Percentiles rank a stretch among this genome's conserved stretches.
Conservation (phyloP, 2,113 vertebrate genomes). For the Tragelaphus imberbis region DNA sequence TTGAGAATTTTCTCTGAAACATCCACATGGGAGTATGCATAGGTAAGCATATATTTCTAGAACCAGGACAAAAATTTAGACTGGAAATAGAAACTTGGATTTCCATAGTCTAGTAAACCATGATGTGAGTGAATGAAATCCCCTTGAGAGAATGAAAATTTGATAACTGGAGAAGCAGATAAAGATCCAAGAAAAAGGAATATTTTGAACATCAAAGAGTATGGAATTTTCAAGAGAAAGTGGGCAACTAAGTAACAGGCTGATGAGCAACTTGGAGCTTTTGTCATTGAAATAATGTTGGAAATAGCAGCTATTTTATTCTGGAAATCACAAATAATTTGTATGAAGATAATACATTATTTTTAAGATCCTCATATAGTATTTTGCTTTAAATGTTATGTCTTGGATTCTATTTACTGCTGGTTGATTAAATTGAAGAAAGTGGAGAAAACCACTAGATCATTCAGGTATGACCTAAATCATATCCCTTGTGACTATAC, state of each 20-base stretch:
- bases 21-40: neutral
- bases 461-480: neutral
- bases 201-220: neutral
- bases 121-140: neutral
- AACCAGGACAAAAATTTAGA: neutral
- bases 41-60: neutral
- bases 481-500: neutral
- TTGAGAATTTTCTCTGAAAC: neutral
- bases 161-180: neutral
- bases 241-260: neutral
- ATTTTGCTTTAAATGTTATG: constrained; percentile 4
- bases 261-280: neutral
- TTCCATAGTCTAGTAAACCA: neutral
- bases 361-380: neutral
- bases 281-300: neutral
- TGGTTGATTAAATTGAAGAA: neutral
- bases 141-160: neutral
- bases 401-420: neutral
- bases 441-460: neutral
- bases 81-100: neutral
- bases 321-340: neutral
- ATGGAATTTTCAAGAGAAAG: neutral
- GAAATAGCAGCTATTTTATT: neutral
- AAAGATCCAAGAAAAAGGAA: neutral
- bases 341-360: neutral